Evolutionary conservation across 2,888 invertebrate genomes (phyloP).

Genomic region (Fragum whitleyi): DNA sequence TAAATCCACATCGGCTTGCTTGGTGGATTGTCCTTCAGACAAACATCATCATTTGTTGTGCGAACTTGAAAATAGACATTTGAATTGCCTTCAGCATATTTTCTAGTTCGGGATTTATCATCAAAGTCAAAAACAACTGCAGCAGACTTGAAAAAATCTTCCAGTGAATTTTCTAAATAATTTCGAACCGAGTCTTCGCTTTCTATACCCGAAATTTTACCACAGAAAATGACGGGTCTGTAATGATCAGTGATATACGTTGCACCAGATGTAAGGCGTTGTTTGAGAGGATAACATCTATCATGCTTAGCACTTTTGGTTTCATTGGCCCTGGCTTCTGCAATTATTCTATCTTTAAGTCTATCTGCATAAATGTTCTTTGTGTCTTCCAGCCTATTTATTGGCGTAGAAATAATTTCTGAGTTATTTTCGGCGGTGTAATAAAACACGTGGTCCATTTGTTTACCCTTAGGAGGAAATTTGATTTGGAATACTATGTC

Average conservation of each 20-base stretch:
- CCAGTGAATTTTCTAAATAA: background rate
- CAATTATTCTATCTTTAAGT: background rate
- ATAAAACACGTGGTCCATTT: background rate
- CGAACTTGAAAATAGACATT: background rate
- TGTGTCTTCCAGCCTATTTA: background rate
- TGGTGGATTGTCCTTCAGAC: background rate
- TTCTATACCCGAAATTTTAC: constrained; percentile 22
- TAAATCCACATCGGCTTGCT: constrained; percentile 29
- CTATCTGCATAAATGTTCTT: background rate
- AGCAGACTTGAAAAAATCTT: background rate
- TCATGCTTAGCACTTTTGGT: background rate
- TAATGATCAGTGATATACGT: constrained; percentile 46
- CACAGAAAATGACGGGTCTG: constrained; percentile 38
- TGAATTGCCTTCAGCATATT: background rate
- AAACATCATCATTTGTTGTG: background rate
- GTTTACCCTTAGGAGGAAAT: constrained; percentile 45
- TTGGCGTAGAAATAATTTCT: background rate
- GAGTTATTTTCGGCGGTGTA: background rate
- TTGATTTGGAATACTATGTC: constrained; percentile 2
- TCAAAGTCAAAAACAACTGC: constrained; percentile 2
- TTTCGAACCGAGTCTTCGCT: constrained; percentile 23
- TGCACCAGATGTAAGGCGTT: constrained; percentile 23
- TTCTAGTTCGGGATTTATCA: background rate
- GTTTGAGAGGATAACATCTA: background rate
- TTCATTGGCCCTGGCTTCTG: background rate